These are phyloP conservation scores for Brachionus paranguensis DNA, from an alignment of 1,140 invertebrate genomes.

Conservation along the genomic window DNA sequence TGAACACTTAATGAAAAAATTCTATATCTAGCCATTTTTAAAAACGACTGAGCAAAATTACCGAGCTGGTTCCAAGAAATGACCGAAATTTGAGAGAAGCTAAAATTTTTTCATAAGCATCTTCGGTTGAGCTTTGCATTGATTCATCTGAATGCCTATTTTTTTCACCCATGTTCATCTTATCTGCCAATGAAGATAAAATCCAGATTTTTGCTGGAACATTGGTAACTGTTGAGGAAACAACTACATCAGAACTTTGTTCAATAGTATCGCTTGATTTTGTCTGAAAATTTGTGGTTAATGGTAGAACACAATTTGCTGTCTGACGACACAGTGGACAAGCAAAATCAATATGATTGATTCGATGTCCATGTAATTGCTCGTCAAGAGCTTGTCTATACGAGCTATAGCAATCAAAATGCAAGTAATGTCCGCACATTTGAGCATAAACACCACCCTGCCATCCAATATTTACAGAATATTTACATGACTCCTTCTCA, in stretches of 20 bases:
- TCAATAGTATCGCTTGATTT: not conserved
- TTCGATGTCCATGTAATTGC: slow-evolving; percentile 43
- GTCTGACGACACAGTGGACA: slow-evolving; percentile 88
- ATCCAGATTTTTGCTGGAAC: slow-evolving; percentile 25
- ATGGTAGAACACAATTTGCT: slow-evolving; percentile 81
- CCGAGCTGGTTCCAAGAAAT: not conserved
- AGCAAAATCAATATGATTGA: slow-evolving; percentile 73
- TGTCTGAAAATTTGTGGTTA: slow-evolving; percentile 64
- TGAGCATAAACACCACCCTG: slow-evolving; percentile 88
- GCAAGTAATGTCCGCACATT: slow-evolving; percentile 89
- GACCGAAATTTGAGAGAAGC: not conserved
- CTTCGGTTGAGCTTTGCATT: not conserved
- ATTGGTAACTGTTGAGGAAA: not conserved
- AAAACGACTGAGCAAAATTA: not conserved
- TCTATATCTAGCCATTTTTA: not conserved
- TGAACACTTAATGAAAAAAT: not conserved
- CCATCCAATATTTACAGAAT: slow-evolving; percentile 79
- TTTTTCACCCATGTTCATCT: not conserved
- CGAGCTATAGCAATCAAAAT: slow-evolving; percentile 80
- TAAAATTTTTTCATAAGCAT: slow-evolving; percentile 11
- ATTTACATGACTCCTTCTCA: slow-evolving; percentile 68
- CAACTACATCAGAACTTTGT: not conserved
- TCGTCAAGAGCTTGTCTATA: slow-evolving; percentile 70
- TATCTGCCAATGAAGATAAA: not conserved
- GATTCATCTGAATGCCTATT: not conserved